Conservation (phyloP, 2,113 vertebrate species). For the Boleophthalmus pectinirostris region DNA sequence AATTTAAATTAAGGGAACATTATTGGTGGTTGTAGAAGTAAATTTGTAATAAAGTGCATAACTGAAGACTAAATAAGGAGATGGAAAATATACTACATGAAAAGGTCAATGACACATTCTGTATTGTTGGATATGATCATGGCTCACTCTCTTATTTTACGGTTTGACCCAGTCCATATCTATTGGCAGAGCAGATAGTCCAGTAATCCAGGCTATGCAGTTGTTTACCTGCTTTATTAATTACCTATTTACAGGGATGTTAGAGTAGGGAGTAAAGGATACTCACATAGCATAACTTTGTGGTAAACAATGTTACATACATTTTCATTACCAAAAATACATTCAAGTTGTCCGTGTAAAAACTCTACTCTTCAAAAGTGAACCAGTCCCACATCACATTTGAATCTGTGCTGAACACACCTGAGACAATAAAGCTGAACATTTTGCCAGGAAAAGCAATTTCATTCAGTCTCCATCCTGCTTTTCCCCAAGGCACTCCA, state of each 20-base stretch:
- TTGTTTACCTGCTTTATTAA: background rate
- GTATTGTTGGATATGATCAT: no score
- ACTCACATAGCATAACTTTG: background rate
- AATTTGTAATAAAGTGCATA: background rate
- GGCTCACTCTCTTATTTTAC: background rate
- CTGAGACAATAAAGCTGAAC: constrained; percentile 73
- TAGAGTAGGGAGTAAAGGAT: background rate
- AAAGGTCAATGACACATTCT: no score
- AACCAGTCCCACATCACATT: constrained; percentile 29
- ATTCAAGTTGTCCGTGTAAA: constrained; percentile 4
- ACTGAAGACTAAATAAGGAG: background rate
- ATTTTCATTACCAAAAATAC: background rate
- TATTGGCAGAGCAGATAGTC: background rate
- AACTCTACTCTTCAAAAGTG: constrained; percentile 34
- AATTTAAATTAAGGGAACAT: background rate
- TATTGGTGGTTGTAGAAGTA: background rate
- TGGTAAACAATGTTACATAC: background rate
- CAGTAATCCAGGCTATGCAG: background rate
- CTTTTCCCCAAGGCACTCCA: constrained; percentile 44
- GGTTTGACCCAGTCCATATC: background rate
- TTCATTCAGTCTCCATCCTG: constrained; percentile 39
- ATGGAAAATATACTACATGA: background rate
- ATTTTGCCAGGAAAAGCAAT: constrained; percentile 74
- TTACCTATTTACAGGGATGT: background rate
- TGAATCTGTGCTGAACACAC: constrained; percentile 59